Evolutionary conservation across 2,113 vertebrate genomes (phyloP).

Genomic region (Hyaena hyaena): DNA sequence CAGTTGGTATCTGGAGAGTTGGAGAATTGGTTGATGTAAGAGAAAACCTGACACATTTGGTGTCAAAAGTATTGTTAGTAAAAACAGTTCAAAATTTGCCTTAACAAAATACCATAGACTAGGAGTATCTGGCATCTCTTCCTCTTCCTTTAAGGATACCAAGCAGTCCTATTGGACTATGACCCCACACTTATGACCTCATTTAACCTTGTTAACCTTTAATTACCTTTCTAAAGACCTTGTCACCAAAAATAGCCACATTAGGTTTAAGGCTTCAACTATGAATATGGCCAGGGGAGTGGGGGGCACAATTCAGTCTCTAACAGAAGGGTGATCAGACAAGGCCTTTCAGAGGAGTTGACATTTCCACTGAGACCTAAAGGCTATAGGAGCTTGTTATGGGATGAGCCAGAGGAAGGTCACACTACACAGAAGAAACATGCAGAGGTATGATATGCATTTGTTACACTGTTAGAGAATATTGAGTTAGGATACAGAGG

Average conservation of each 20-base stretch:
- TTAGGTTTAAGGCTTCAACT: neutral
- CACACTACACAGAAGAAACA: neutral
- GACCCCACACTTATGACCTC: neutral
- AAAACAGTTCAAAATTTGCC: neutral
- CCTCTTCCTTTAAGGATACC: neutral
- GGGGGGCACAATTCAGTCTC: neutral
- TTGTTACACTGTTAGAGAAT: neutral
- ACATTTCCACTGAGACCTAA: slow-evolving; percentile 1
- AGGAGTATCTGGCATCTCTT: neutral
- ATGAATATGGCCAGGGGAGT: neutral
- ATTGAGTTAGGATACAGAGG: neutral
- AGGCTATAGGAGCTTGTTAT: neutral
- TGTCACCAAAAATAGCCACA: neutral
- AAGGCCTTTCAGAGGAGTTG: neutral
- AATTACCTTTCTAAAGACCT: neutral
- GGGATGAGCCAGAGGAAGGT: neutral
- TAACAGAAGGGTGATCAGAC: neutral
- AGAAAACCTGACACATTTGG: neutral
- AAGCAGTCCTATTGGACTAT: neutral
- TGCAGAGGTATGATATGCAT: neutral
- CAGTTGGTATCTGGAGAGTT: neutral
- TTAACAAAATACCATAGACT: neutral
- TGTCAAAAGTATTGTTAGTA: neutral
- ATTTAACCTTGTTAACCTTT: neutral
- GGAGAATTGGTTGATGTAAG: neutral